Evolutionary conservation across 2,797 vertebrate genomes (phyloP).

Genomic region (Melopsittacus undulatus): DNA sequence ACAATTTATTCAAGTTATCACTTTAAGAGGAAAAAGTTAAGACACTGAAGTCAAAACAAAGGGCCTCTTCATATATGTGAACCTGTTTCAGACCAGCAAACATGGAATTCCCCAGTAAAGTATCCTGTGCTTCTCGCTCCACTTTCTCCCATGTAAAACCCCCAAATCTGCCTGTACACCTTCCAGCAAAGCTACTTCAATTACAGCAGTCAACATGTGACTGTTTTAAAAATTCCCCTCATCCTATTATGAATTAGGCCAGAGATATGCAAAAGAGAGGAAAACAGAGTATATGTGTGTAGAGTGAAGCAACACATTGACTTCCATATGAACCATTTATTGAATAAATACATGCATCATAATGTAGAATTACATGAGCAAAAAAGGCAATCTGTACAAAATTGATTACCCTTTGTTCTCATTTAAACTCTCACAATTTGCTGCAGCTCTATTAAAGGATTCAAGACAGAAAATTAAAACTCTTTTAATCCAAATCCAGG

Average conservation of each 20-base stretch:
- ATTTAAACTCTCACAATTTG: constrained; percentile 46
- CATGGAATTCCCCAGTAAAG: neutral
- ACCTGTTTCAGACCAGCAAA: neutral
- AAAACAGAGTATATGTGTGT: neutral
- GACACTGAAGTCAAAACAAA: neutral
- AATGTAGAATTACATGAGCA: constrained; percentile 70
- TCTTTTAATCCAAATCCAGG: constrained; percentile 3
- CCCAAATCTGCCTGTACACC: neutral
- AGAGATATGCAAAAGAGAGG: neutral
- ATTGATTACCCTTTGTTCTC: constrained; percentile 53
- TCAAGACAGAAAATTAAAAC: constrained; percentile 18
- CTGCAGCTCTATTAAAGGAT: constrained; percentile 45
- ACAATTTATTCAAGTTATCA: neutral
- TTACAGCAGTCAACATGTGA: neutral
- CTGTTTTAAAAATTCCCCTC: neutral
- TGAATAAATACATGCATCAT: constrained; percentile 79
- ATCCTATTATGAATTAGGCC: neutral
- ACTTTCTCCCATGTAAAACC: neutral
- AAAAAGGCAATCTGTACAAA: constrained; percentile 69
- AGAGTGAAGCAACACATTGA: neutral
- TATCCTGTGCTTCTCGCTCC: neutral
- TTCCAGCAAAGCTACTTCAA: neutral
- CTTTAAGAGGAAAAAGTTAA: neutral
- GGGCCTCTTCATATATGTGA: neutral
- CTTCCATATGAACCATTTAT: constrained; percentile 71